Conservation (phyloP, 2,113 vertebrate genomes). For the Chloropsis cyanopogon region DNA sequence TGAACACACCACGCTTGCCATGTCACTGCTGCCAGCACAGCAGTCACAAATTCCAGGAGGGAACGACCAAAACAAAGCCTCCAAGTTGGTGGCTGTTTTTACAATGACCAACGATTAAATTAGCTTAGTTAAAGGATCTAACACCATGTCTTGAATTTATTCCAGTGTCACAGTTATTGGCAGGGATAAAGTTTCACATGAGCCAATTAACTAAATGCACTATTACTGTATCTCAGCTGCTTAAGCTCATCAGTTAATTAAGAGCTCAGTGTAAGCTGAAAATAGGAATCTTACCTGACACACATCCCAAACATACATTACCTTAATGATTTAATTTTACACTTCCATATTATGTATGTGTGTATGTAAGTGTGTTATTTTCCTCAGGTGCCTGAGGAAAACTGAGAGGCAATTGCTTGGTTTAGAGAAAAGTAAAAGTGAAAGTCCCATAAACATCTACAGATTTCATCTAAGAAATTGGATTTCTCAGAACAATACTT, state of each 20-base stretch:
- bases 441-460: background rate
- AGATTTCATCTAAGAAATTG: background rate
- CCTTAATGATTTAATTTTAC: constrained; percentile 29
- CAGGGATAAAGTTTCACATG: constrained; percentile 56
- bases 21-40: background rate
- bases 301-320: constrained; percentile 46
- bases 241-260: constrained; percentile 69
- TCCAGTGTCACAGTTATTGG: constrained; percentile 43
- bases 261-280: constrained; percentile 55
- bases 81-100: background rate
- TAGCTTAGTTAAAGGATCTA: constrained; percentile 28
- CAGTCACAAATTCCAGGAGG: background rate
- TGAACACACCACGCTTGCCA: accelerated
- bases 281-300: constrained; percentile 55
- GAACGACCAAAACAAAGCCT: background rate
- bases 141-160: constrained; percentile 40
- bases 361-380: background rate
- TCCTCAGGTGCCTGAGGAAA: background rate
- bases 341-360: background rate
- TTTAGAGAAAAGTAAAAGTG: background rate
- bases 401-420: background rate
- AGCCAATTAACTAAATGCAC: constrained; percentile 66
- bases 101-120: constrained; percentile 15
- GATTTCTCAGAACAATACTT: background rate
- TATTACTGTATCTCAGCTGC: constrained; percentile 57